Base-by-base conservation (phyloP, 2,797 vertebrate species). In the Labroides dimidiatus region DNA sequence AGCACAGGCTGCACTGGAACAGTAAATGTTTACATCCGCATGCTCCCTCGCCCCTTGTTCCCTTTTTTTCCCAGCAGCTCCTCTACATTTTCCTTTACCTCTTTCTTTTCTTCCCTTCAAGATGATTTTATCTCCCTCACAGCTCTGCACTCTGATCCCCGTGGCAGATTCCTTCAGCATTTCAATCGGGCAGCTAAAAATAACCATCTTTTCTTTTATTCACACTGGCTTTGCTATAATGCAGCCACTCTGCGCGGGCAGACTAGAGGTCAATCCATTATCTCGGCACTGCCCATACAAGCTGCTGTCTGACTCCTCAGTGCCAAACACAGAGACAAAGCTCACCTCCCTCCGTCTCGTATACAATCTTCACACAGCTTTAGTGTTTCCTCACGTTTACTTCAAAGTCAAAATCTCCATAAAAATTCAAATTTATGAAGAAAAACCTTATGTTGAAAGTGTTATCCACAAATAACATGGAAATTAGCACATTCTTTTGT, bases 221-320 rank as follows among this genome's bases (percentile, higher is more conserved):
- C 93, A 90, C 92, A 90, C 80, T 68, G 93, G 90, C 93, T 92
- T 91, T 86, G 94, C 93, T 94, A 91, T 94, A 94, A 94, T 92
- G 89, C 89, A 87, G 92, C 87, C 79, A 90, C 87, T 88, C 90
- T 84, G 87, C 75, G 79, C 76, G 83, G 94, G 91, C 93, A 94
- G 89, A 90, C 88, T 24, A 92, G 90, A 94, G 92, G 93, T 95
- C 95, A 95, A 93, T 95, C 94, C 92, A 94, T 96, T 96, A 95
- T 95, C 94, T 91, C 80, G 82, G 77, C 71, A 72, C 69, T 55
- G 71, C 72, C 76, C 66, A 68, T 76, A 81, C 81, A 82, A 87
- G 81, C 84, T 80, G 78, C 85, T 72, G 80, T 84, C 86, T 84
- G 79, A 73, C 80, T 85, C 77, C 63, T 81, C 75, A 69, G 52